These are phyloP conservation scores for Hipposideros armiger DNA, from an alignment of 2,113 vertebrate species.

Conservation along the genomic window DNA sequence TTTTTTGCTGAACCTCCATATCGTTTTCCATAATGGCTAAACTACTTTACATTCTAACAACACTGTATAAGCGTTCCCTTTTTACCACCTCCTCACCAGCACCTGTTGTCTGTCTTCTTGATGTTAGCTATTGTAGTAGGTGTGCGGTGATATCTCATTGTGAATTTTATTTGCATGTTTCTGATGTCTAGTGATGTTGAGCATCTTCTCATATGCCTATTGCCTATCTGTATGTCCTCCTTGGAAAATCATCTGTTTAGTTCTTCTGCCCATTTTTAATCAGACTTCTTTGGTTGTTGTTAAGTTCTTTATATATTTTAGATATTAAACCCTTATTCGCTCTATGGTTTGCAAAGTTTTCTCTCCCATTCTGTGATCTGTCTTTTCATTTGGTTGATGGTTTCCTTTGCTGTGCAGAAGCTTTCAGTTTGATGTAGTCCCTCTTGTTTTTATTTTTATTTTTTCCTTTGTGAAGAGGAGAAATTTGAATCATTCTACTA, in stretches of 20 bases:
- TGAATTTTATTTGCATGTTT: neutral
- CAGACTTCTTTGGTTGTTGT: neutral
- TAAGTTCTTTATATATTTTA: neutral
- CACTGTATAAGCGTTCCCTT: neutral
- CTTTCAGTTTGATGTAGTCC: neutral
- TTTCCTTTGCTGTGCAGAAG: neutral
- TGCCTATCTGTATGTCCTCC: neutral
- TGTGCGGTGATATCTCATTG: neutral
- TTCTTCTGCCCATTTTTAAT: neutral
- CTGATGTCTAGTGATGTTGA: neutral
- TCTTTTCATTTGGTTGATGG: neutral
- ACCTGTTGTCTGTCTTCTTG: neutral
- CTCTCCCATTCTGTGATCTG: neutral
- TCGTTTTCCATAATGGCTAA: neutral
- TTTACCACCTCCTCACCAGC: neutral
- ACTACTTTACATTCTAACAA: neutral
- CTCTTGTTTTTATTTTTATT: neutral
- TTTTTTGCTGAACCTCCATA: neutral
- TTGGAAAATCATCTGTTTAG: neutral
- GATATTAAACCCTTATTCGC: neutral
- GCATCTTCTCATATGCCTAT: neutral
- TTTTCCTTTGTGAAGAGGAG: neutral
- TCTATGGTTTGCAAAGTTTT: neutral
- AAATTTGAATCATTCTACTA: constrained; percentile 41
- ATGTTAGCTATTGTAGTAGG: neutral